A percentile compares a stretch with the other conserved stretches of the same genome.
phyloP scores from a whole-genome alignment of 2,888 invertebrate genomes.

The Diplazon laetatorius region DNA sequence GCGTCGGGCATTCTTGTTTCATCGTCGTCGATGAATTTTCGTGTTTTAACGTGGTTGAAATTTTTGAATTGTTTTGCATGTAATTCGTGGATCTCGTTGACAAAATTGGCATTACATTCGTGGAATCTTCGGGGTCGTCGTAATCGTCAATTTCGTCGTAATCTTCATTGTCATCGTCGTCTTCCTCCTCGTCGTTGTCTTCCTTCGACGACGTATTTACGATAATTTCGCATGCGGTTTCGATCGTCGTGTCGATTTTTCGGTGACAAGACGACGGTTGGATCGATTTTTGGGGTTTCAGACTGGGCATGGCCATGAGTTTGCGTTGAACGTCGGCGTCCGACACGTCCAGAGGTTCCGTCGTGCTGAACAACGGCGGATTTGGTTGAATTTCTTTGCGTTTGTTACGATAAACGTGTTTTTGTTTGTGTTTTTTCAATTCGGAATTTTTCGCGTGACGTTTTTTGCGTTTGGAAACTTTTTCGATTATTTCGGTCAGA shows the following conservation, averaged over 20 bases:
- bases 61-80: not conserved
- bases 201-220: slow-evolving; percentile 14
- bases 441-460: slow-evolving; percentile 74
- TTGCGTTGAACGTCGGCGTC: slow-evolving; percentile 76
- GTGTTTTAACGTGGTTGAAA: not conserved
- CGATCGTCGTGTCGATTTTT: slow-evolving; percentile 41
- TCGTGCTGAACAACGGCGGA: slow-evolving; percentile 63
- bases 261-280: slow-evolving; percentile 45
- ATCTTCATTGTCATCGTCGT: no score
- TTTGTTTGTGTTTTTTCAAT: slow-evolving; percentile 76
- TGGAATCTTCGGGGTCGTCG: slow-evolving; percentile 15
- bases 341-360: slow-evolving; percentile 75
- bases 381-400: slow-evolving; percentile 62
- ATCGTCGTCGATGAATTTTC: not conserved
- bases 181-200: slow-evolving; percentile 47
- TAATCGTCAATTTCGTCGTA: slow-evolving; percentile 32
- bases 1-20: not conserved
- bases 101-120: no score
- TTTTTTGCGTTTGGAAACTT: slow-evolving; percentile 74
- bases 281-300: slow-evolving; percentile 58
- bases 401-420: slow-evolving; percentile 77
- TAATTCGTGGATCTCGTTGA: not conserved
- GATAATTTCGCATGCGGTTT: not conserved
- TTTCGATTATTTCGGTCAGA: slow-evolving; percentile 59
- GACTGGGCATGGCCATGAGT: slow-evolving; percentile 75